phyloP scores from a whole-genome alignment of 2,888 invertebrate genomes.

The Anaspis maculata region DNA sequence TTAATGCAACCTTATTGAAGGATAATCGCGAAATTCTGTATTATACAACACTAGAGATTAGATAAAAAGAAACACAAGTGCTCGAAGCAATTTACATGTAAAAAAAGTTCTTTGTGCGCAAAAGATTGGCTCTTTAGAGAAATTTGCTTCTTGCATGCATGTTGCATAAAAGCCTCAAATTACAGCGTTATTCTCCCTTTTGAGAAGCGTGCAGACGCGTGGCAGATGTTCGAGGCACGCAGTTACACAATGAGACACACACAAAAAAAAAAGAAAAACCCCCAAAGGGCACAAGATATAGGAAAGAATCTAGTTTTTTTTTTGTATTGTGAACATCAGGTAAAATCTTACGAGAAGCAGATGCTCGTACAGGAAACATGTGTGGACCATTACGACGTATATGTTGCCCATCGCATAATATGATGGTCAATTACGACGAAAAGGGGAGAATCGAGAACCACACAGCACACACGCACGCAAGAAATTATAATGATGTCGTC shows the following conservation, averaged over 20 bases:
- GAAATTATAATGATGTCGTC: too few species aligned
- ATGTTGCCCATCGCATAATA: too few species aligned
- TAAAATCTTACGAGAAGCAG: slow-evolving; percentile 12
- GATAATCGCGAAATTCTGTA: too few species aligned
- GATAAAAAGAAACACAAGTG: too few species aligned
- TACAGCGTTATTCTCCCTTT: slow-evolving; percentile 12
- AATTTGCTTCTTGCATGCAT: not conserved
- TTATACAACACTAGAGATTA: too few species aligned
- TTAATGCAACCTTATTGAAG: too few species aligned
- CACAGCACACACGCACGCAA: too few species aligned
- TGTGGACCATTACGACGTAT: slow-evolving; percentile 7
- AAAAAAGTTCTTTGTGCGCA: too few species aligned
- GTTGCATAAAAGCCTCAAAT: slow-evolving; percentile 11
- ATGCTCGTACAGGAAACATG: slow-evolving; percentile 15
- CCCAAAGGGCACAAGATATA: slow-evolving; percentile 7
- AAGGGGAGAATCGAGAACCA: too few species aligned
- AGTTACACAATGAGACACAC: slow-evolving; percentile 3
- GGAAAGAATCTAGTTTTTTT: slow-evolving; percentile 4
- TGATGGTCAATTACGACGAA: too few species aligned
- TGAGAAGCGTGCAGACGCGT: slow-evolving; percentile 18
- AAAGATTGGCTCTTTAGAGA: too few species aligned
- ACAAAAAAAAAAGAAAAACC: slow-evolving; percentile 8
- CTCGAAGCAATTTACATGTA: too few species aligned
- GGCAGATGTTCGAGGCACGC: slow-evolving; percentile 17
- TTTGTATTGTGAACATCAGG: slow-evolving; percentile 8